These are phyloP conservation scores for Steinernema feltiae DNA, from an alignment of 1,140 invertebrate genomes.

Conservation along the genomic window DNA sequence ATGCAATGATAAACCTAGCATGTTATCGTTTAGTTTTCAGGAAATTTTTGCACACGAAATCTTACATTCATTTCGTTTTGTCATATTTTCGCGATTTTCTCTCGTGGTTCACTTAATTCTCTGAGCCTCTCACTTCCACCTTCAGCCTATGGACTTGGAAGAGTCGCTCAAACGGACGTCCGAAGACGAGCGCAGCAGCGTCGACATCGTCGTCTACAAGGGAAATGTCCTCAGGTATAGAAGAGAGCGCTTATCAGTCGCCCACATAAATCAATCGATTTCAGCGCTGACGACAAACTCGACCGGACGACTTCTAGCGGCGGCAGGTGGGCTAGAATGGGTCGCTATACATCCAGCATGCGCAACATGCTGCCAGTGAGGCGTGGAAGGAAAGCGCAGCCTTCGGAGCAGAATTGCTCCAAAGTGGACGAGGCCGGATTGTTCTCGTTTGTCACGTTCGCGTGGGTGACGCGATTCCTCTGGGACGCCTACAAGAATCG, in stretches of 20 bases:
- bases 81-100: neutral
- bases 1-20: no score
- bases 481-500: slow-evolving; percentile 33
- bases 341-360: neutral
- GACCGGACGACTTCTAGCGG: neutral
- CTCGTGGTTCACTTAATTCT: neutral
- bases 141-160: slow-evolving; percentile 8
- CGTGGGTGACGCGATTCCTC: slow-evolving; percentile 58
- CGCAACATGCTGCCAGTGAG: neutral
- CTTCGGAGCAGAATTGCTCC: slow-evolving; percentile 13
- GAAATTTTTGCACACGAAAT: neutral
- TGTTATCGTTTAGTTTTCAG: no score
- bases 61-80: no score
- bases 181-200: neutral
- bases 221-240: slow-evolving; percentile 2
- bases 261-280: neutral
- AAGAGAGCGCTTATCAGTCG: neutral
- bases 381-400: neutral
- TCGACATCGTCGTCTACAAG: neutral
- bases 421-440: slow-evolving; percentile 48
- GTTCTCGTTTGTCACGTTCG: slow-evolving; percentile 56
- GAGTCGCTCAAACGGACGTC: slow-evolving; percentile 13
- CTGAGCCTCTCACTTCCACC: neutral
- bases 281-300: neutral
- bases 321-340: neutral